These are phyloP conservation scores for Psilopogon haemacephalus DNA, from an alignment of 2,113 vertebrate genomes.

Conservation along the genomic window DNA sequence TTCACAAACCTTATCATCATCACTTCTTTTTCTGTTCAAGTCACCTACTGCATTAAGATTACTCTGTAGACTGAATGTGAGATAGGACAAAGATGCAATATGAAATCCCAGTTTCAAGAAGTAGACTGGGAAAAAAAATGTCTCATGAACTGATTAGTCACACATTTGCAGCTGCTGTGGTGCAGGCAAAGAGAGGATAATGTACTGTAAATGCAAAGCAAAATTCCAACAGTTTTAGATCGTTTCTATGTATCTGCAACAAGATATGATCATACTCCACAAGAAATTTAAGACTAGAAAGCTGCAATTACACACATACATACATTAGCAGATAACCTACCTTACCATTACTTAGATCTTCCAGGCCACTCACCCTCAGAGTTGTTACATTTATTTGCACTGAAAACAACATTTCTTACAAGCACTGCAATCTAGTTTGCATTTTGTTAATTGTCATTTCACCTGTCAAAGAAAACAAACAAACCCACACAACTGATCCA, in stretches of 20 bases:
- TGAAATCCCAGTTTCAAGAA: background rate
- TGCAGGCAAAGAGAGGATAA: background rate
- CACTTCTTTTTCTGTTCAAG: background rate
- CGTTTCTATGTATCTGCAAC: background rate
- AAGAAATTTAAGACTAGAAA: conserved; percentile 4
- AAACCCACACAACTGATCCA: background rate
- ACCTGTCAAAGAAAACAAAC: background rate
- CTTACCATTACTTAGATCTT: background rate
- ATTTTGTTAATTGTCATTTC: background rate
- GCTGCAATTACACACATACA: background rate
- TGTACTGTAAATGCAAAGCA: background rate
- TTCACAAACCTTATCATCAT: background rate
- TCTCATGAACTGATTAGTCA: background rate
- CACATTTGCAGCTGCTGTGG: background rate
- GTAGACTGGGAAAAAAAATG: background rate
- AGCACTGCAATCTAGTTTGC: background rate
- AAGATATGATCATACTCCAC: background rate
- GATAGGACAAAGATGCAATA: background rate
- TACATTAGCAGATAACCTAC: background rate
- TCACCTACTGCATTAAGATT: background rate
- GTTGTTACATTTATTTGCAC: background rate
- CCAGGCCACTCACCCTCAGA: background rate
- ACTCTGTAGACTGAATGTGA: background rate
- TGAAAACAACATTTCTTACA: background rate
- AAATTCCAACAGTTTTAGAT: background rate